phyloP scores from a whole-genome alignment of 1,140 invertebrate species.

The Agrilus planipennis region DNA sequence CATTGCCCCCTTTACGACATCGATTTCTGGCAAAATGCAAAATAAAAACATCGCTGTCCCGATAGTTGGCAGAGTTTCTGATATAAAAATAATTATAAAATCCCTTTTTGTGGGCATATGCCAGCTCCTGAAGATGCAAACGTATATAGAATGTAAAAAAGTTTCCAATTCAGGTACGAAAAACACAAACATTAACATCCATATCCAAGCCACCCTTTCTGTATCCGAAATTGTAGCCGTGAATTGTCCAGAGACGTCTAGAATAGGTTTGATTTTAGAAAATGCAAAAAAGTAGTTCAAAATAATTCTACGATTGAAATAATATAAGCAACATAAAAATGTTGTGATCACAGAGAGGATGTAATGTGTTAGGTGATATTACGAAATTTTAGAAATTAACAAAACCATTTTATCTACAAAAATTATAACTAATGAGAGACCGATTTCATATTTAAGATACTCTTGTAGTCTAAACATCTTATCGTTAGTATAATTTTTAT shows the following conservation, averaged over 20 bases:
- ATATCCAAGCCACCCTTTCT: conserved; percentile 82
- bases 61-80: conserved; percentile 76
- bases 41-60: conserved; percentile 81
- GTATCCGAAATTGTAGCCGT: conserved; percentile 59
- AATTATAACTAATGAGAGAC: no score
- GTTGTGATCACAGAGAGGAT: not conserved
- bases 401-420: no score
- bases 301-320: not conserved
- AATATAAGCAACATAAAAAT: not conserved
- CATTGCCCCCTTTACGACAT: conserved; percentile 86
- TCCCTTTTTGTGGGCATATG: conserved; percentile 46
- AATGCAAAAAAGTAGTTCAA: not conserved
- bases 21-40: conserved; percentile 74
- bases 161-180: conserved; percentile 77
- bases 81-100: conserved; percentile 57
- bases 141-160: conserved; percentile 68
- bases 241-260: conserved; percentile 67
- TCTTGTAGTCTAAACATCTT: not conserved
- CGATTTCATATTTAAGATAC: not conserved
- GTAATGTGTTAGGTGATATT: not conserved
- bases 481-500: not conserved
- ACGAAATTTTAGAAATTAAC: no score
- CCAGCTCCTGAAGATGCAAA: conserved; percentile 79
- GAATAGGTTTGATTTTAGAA: conserved; percentile 8
- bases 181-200: conserved; percentile 76